Conservation (phyloP, 2,113 vertebrate genomes). For the Cichladusa arquata region DNA sequence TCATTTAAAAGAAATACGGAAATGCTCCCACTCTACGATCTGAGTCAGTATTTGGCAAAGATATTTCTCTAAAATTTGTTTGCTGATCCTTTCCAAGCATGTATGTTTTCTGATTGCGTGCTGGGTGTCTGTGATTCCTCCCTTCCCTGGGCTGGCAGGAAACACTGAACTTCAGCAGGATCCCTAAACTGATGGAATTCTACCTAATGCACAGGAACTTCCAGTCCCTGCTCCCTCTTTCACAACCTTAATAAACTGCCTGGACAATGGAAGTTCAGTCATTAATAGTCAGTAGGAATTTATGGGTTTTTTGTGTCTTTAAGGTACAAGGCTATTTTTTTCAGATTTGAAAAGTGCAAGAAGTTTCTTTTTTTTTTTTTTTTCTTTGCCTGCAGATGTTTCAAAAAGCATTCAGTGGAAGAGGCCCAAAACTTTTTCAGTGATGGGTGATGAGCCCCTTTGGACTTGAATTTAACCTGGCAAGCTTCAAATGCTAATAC, state of each 20-base stretch:
- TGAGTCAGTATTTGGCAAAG: conserved; percentile 47
- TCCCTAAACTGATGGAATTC: not conserved
- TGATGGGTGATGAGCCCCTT: conserved; percentile 2
- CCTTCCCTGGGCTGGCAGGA: not conserved
- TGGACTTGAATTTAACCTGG: conserved; percentile 13
- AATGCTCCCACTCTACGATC: conserved; percentile 22
- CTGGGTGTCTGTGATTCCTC: not conserved
- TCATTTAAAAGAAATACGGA: not conserved
- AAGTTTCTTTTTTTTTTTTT: not conserved
- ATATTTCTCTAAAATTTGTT: not conserved
- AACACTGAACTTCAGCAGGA: not conserved
- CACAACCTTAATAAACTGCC: not conserved
- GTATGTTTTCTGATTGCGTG: not conserved
- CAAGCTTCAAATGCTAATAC: not conserved
- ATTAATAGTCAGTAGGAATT: not conserved
- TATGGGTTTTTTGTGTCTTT: not conserved
- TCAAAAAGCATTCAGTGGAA: not conserved
- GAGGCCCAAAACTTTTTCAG: not conserved
- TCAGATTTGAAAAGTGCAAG: not conserved
- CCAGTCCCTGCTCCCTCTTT: not conserved
- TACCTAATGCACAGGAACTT: not conserved
- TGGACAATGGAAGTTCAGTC: not conserved
- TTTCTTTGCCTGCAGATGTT: conserved; percentile 23
- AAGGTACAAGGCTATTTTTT: not conserved
- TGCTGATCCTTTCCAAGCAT: conserved; percentile 6